Evolutionary conservation across 2,797 vertebrate species (phyloP).

Genomic region (Enteromius mattozi): DNA sequence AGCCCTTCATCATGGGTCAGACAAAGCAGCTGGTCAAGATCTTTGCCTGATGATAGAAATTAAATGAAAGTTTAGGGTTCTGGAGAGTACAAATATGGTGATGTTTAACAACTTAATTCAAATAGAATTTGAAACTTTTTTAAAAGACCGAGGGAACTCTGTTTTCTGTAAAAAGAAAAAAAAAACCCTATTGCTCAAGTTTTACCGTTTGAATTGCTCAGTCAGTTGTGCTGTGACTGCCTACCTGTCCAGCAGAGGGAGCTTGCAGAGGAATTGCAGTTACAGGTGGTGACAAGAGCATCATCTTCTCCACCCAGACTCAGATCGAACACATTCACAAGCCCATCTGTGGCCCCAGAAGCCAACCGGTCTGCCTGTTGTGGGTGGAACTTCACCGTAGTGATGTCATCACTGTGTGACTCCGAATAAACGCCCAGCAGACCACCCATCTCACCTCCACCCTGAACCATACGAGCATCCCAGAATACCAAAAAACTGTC

Average conservation of each 20-base stretch:
- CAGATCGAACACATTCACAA: conserved; percentile 93
- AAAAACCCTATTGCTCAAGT: not conserved
- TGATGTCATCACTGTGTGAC: conserved; percentile 93
- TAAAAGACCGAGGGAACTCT: not conserved
- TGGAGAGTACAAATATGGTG: not conserved
- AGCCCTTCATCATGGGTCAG: conserved; percentile 88
- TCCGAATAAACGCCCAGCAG: conserved; percentile 91
- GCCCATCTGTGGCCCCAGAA: conserved; percentile 88
- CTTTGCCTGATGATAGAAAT: conserved; percentile 48
- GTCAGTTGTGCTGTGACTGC: not conserved
- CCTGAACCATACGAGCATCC: conserved; percentile 81
- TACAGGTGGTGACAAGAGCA: conserved; percentile 87
- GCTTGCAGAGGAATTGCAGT: conserved; percentile 85
- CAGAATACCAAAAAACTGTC: conserved; percentile 92
- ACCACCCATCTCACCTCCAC: conserved; percentile 39
- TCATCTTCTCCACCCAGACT: conserved; percentile 86
- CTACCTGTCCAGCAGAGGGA: conserved; percentile 82
- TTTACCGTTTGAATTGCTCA: not conserved
- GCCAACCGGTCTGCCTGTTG: conserved; percentile 79
- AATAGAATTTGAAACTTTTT: not conserved
- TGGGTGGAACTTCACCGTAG: conserved; percentile 90
- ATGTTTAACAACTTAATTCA: not conserved
- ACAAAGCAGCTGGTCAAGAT: conserved; percentile 73
- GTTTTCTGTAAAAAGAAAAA: too few species aligned
- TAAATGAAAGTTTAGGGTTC: not conserved